Base-by-base conservation (phyloP, 2,113 vertebrate genomes). In the Plotosus lineatus region DNA sequence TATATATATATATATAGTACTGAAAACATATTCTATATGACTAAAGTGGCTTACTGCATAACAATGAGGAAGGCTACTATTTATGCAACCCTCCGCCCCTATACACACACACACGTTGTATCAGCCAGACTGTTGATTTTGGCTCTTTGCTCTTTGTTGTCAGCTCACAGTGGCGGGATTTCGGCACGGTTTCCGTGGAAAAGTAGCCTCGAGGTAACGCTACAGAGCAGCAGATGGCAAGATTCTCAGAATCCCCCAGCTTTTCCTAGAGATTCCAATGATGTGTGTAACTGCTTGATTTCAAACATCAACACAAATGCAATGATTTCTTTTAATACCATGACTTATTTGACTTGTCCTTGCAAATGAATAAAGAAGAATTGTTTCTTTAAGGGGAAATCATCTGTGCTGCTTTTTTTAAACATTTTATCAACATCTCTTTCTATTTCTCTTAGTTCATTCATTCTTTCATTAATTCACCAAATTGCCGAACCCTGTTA, bases 161-260 rank as follows among this genome's bases (percentile, higher is more conserved):
- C 80, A 10, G 56, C 81, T 83, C 79, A 83, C 63, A 75, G 56
- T 83, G 1, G 61, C 82, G 53, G 75, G 36, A 84, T 66, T 60
- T 84, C 75, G 3, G 66, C 63, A 55, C 79, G 63, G 76, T 83
- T 73, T 86, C 88, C 83, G 84, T 85, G 83, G 85, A 89, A 90
- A 82, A 78, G 79, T 58, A 77, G 82, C 83, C 73, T 78, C 75
- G 82, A 86, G 88, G 83, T 85, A 88, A 81, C 71, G 73, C 21
- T 78, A 26, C 58, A 58, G 85, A 84, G 80, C 77, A 21, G 48
- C 82, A 42, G 23, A 53, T 82, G 80, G 44, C 14, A 40, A 61
- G 33, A 46, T 85, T 85, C 84, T 76, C 80, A 7, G 76, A 82
- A 85, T 68, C 51, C 61, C 71, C 53, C 31, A 48, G 23, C 21